Evolutionary conservation across 2,888 invertebrate species (phyloP), one percentile per base, ranked within the genome.

Genomic region (Pseudococcus longispinus): DNA sequence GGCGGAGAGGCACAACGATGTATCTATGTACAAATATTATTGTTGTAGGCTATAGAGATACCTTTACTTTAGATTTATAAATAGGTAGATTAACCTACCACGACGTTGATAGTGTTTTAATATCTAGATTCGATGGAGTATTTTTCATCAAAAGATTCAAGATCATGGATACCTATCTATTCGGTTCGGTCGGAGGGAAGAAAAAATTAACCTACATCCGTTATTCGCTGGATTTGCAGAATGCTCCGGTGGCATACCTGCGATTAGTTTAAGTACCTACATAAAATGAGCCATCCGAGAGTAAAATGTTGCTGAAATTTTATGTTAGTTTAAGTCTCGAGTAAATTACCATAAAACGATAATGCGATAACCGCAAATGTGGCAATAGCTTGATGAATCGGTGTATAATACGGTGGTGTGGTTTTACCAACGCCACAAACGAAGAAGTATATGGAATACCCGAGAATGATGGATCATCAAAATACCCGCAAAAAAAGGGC

Each of bases 321-420:
- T 60, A 60, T 46, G 51, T 51, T 51, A n/a, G n/a, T 1, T 37
- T 37, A 37, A 37, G 37, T 8, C 8, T 20, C 8, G 15, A 4
- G 15, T n/a, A 13, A 70, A 70, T 70, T 70, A 70, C 5, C 70
- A 70, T 70, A 70, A n/a, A 70, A 70, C 70, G 29, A 70, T 70
- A 70, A 29, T 37, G 8, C 13, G 70, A 70, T 70, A 29, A 70
- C 70, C 70, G 70, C 70, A 70, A 70, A 32, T 18, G 15, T 29
- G 70, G 70, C 29, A 6, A 11, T 9, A 70, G 29, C 15, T 70
- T 70, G 70, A 70, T 70, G 70, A 29, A 70, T 70, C 18, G 70
- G 70, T 29, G 18, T 29, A 70, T n/a, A n/a, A n/a, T n/a, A n/a
- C n/a, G n/a, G n/a, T n/a, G 26, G 65, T 65, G 51, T n/a, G n/a